Base-by-base conservation (phyloP, 2,888 invertebrate species). In the Sinodicranocentrus sp. region DNA sequence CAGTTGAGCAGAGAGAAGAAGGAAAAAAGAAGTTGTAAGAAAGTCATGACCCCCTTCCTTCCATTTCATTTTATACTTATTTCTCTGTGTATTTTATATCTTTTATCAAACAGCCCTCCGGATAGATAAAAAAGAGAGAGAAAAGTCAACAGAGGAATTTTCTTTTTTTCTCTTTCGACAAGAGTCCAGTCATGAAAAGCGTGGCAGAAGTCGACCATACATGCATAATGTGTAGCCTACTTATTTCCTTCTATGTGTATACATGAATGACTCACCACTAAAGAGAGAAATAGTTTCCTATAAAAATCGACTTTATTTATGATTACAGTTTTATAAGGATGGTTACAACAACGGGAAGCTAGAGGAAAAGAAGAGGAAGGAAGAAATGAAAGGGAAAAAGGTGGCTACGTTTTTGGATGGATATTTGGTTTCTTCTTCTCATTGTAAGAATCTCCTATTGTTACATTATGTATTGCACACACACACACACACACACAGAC, bases 231-330 rank as follows among this genome's bases (percentile, higher is more conserved):
- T n/a, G n/a, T n/a, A n/a, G n/a, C n/a, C n/a, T n/a, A n/a, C n/a
- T n/a, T n/a, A n/a, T n/a, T n/a, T n/a, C n/a, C n/a, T n/a, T n/a
- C n/a, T n/a, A n/a, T n/a, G n/a, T n/a, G n/a, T n/a, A n/a, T n/a
- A n/a, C n/a, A n/a, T n/a, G n/a, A n/a, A n/a, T n/a, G n/a, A n/a
- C n/a, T n/a, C n/a, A n/a, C n/a, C n/a, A 33, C 10, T 33, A 33
- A 6, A 33, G 10, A 33, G 33, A 10, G 15, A n/a, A 48, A 5
- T 48, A 3, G 17, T 10, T 48, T 15, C n/a, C 8, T 48, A 72
- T 23, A 61, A 28, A 75, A 43, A 75, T 61, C 59, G 26, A 59
- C 67, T 13, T 68, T 82, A 75, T 75, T 82, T 73, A 82, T 61
- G 82, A 75, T 82, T 75, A 82, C 82, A 44, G 43, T 68, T n/a